These are phyloP conservation scores for Acanthococcus lagerstroemiae DNA, from an alignment of 2,888 invertebrate genomes.

Conservation along the genomic window DNA sequence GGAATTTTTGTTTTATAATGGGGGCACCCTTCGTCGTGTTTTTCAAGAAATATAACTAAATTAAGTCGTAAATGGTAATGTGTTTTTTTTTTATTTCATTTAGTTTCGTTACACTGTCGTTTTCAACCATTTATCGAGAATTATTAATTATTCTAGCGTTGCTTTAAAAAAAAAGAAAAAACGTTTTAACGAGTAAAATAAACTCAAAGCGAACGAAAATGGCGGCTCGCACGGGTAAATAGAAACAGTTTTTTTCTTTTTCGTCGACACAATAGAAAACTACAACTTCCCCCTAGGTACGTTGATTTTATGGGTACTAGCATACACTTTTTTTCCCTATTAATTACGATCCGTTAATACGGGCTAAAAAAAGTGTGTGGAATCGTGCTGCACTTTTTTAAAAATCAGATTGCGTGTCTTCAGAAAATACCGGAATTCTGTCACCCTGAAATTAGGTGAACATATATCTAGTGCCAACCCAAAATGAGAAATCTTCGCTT, in stretches of 20 bases:
- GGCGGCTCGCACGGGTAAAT: conserved; percentile 7
- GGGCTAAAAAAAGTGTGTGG: no score
- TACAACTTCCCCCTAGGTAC: no score
- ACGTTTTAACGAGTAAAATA: conserved; percentile 25
- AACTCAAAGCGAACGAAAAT: conserved; percentile 16
- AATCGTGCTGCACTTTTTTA: no score
- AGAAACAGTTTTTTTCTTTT: not conserved
- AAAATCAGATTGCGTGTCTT: no score
- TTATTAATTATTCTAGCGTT: conserved; percentile 26
- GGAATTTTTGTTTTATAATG: conserved; percentile 19
- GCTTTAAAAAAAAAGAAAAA: no score
- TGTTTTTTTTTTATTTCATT: conserved; percentile 23
- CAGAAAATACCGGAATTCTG: no score
- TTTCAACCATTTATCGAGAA: conserved; percentile 24
- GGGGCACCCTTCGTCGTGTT: conserved; percentile 8
- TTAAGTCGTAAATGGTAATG: conserved; percentile 29
- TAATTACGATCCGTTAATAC: no score
- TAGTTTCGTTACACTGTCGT: conserved; percentile 14
- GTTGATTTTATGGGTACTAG: no score
- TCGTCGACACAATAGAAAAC: not conserved
- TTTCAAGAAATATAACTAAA: conserved; percentile 24
- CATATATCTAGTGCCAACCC: no score
- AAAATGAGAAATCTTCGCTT: no score
- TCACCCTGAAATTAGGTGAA: no score
- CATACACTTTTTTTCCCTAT: no score